Conservation (phyloP, 1,140 invertebrate species). For the Lerema accius region DNA sequence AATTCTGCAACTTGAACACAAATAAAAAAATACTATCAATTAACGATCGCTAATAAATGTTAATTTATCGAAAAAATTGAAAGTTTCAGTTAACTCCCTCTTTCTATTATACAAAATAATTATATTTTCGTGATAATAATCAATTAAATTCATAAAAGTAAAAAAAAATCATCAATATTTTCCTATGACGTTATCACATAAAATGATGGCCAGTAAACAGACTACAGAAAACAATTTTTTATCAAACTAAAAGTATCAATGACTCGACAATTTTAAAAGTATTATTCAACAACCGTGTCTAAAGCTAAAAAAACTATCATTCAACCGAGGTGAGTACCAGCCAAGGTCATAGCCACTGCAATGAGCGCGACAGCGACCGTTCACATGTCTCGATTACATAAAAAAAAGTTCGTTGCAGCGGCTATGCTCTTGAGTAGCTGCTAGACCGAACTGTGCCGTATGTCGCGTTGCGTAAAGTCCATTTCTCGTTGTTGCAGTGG, state of each 20-base stretch:
- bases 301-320: constrained; percentile 4
- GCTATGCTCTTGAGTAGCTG: constrained; percentile 76
- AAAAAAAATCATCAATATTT: too few relatives aligned
- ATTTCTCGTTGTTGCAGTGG: constrained; percentile 92
- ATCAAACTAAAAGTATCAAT: not conserved
- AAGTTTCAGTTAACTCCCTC: too few relatives aligned
- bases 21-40: too few relatives aligned
- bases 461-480: constrained; percentile 44
- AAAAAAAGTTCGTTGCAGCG: constrained; percentile 65
- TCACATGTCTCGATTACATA: constrained; percentile 17
- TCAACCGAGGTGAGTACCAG: constrained; percentile 55
- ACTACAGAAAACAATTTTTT: too few relatives aligned
- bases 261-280: not conserved
- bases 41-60: too few relatives aligned
- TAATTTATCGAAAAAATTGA: too few relatives aligned
- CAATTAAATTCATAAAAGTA: too few relatives aligned
- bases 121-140: too few relatives aligned
- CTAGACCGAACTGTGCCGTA: constrained; percentile 47
- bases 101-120: too few relatives aligned
- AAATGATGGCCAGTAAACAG: too few relatives aligned
- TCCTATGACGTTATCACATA: too few relatives aligned
- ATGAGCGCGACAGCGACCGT: constrained; percentile 49
- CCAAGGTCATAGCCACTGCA: constrained; percentile 79
- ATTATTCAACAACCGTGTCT: not conserved
- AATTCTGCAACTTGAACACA: too few relatives aligned